These are phyloP conservation scores for Anastatus disparis DNA, from an alignment of 1,140 invertebrate species.

Conservation along the genomic window DNA sequence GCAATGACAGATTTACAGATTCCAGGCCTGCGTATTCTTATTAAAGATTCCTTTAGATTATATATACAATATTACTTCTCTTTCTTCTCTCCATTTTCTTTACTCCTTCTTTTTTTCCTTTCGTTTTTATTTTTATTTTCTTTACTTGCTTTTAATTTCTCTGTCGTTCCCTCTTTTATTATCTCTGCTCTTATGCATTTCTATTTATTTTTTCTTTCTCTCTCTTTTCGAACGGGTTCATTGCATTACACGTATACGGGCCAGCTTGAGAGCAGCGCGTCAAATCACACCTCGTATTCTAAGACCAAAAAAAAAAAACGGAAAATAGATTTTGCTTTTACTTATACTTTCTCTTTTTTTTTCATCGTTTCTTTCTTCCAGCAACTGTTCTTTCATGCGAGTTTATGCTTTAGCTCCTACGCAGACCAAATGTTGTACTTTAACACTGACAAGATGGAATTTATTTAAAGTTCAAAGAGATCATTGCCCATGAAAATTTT, in stretches of 20 bases:
- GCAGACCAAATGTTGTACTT: neutral
- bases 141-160: conserved; percentile 32
- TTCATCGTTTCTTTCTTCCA: conserved; percentile 1
- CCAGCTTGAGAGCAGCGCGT: conserved; percentile 44
- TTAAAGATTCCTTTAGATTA: conserved; percentile 53
- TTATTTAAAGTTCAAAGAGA: too few relatives aligned
- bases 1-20: conserved; percentile 67
- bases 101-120: conserved; percentile 18
- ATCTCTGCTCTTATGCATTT: conserved; percentile 15
- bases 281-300: conserved; percentile 59
- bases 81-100: conserved; percentile 1
- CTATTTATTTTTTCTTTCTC: neutral
- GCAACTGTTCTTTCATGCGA: conserved; percentile 29
- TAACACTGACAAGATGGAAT: too few relatives aligned
- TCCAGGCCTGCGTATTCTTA: conserved; percentile 55
- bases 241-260: neutral
- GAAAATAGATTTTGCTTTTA: conserved; percentile 43
- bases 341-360: conserved; percentile 10
- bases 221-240: neutral
- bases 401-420: neutral
- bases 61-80: conserved; percentile 14
- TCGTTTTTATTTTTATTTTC: neutral
- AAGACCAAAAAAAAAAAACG: too few relatives aligned
- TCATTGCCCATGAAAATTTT: conserved; percentile 36
- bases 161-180: conserved; percentile 34